Conservation (phyloP, 2,113 vertebrate genomes). For the Phoenicopterus ruber region DNA sequence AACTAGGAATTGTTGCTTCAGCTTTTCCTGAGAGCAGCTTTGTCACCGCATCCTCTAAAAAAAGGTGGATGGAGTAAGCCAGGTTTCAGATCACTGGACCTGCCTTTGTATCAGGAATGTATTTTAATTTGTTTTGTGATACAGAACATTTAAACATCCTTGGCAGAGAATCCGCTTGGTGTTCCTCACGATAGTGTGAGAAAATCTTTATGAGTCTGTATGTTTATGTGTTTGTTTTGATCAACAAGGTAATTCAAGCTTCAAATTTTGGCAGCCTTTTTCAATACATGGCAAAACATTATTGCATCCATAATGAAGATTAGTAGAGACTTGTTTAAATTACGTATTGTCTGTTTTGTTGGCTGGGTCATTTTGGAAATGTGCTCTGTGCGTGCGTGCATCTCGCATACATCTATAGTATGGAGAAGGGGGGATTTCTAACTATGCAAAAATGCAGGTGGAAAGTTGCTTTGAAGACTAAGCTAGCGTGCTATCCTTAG, state of each 20-base stretch:
- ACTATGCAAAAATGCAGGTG: neutral
- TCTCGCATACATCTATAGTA: fast-evolving
- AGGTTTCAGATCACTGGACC: neutral
- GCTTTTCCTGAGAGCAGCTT: neutral
- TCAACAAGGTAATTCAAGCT: neutral
- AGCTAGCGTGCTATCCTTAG: neutral
- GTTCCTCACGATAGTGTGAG: neutral
- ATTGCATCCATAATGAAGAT: neutral
- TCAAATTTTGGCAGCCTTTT: neutral
- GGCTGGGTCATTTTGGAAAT: neutral
- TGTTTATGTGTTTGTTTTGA: neutral
- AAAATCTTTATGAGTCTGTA: neutral
- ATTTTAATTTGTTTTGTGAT: neutral
- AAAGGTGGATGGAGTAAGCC: neutral
- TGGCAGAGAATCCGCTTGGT: neutral
- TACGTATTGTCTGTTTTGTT: neutral
- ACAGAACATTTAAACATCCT: neutral
- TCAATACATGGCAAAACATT: neutral
- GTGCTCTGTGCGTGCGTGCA: fast-evolving
- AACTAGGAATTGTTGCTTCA: neutral
- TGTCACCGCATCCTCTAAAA: neutral
- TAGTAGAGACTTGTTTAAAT: neutral
- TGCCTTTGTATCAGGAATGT: neutral
- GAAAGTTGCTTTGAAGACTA: neutral
- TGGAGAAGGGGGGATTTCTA: neutral